Evolutionary conservation across 2,797 vertebrate species (phyloP), one percentile per base, ranked within the genome.

Genomic region (Acipenser transmontanus): DNA sequence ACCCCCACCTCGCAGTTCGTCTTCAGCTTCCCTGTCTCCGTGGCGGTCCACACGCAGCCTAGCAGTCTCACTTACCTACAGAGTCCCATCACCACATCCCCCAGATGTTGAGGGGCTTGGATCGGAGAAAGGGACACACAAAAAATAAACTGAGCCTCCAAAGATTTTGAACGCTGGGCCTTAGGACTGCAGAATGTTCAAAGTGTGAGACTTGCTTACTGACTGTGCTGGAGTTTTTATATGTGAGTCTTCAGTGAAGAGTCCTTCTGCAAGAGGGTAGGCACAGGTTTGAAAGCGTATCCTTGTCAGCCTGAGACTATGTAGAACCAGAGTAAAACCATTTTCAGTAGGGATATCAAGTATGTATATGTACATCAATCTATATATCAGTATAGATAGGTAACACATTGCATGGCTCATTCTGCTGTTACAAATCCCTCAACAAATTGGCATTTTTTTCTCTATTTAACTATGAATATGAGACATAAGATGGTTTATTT

Each of bases 11-110:
- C 91, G 0, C 90, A 90, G 1, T 91, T 90, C 73, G 90, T 91
- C 70, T 92, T 91, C 76, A 92, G 87, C 85, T 92, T 92, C 81
- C 90, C 91, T 0, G 82, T 92, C 7, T 87, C 91, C 0, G 89
- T 92, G 74, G 88, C 88, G 62, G 86, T 86, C 61, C 74, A 81
- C 13, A 70, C 76, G 20, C 79, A 76, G 54, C 64, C 79, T 62
- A 73, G 64, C 59, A 70, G 72, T 63, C 78, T 84, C 10, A 82
- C 82, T 10, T 92, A 91, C 77, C 74, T 91, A 69, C 87, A 91
- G 81, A 87, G 81, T 71, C 87, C 90, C 0, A 75, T 92, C 73
- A 91, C 91, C 0, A 91, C 89, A 50, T 92, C 91, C 0, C 90
- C 91, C 0, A 88, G 88, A 76, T 91, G 84, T 87, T 92, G 86